Percentiles rank a stretch among this genome's conserved stretches.
Conservation (phyloP, 2,113 vertebrate genomes). For the Papio anubis region DNA sequence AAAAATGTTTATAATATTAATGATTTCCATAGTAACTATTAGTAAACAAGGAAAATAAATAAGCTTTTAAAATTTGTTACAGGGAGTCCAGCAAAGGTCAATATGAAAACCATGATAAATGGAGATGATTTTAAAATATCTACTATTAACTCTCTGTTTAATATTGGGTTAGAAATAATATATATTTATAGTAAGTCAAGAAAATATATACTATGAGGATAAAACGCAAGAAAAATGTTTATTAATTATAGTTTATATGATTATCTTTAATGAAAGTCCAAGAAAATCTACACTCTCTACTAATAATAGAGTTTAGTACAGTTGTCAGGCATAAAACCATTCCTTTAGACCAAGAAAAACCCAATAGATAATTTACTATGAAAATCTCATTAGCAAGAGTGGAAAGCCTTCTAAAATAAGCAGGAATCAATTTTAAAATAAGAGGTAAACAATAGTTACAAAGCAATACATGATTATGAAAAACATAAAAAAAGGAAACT, state of each 20-base stretch:
- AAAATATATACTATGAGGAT: not conserved
- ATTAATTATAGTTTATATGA: not conserved
- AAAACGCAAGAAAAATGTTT: not conserved
- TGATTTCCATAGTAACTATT: not conserved
- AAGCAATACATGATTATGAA: not conserved
- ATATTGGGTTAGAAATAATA: not conserved
- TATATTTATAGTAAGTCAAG: not conserved
- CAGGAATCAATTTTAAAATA: not conserved
- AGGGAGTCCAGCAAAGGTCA: not conserved
- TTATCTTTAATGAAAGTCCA: not conserved
- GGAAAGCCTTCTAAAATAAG: not conserved
- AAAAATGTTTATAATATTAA: not conserved
- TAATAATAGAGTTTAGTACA: not conserved
- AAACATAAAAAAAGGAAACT: not conserved
- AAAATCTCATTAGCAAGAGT: not conserved
- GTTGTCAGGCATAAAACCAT: not conserved
- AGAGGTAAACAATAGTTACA: not conserved
- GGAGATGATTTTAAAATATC: not conserved
- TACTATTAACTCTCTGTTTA: not conserved
- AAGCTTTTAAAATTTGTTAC: not conserved
- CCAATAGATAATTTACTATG: not conserved
- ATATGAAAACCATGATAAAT: not conserved
- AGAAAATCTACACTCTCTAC: not conserved
- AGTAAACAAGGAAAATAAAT: not conserved
- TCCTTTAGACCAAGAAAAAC: not conserved